Evolutionary conservation across 2,888 invertebrate species (phyloP).

Genomic region (Euzetes globulus): DNA sequence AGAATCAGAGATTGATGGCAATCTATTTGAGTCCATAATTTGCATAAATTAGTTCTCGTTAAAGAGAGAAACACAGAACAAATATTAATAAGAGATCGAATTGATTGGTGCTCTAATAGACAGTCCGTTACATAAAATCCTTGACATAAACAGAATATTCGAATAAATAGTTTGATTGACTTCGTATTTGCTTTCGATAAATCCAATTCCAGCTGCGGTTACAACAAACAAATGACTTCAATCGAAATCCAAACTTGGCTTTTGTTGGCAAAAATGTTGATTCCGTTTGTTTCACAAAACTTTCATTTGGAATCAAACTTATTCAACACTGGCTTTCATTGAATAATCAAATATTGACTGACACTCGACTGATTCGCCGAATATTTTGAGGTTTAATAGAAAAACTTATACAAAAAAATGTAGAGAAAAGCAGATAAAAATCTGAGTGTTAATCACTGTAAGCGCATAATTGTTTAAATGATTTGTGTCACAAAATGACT

Average conservation of each 20-base stretch:
- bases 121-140: background rate
- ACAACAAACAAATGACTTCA: background rate
- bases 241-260: background rate
- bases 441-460: background rate
- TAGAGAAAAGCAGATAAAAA: background rate
- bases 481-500: conserved; percentile 15
- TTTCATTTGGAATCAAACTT: too few species aligned
- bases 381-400: too few species aligned
- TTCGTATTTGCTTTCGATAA: background rate
- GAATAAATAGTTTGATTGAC: background rate
- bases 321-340: too few species aligned
- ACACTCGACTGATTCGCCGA: too few species aligned
- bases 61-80: background rate
- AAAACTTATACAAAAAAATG: background rate
- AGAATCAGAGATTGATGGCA: background rate
- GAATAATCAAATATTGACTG: too few species aligned
- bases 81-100: background rate
- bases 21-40: background rate
- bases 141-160: conserved; percentile 6
- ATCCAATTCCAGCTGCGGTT: background rate
- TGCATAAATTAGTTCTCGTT: background rate
- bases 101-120: background rate
- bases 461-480: background rate
- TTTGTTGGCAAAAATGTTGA: too few species aligned
- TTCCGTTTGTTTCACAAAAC: too few species aligned